phyloP scores from a whole-genome alignment of 2,888 invertebrate genomes.

The Deilephila porcellus region DNA sequence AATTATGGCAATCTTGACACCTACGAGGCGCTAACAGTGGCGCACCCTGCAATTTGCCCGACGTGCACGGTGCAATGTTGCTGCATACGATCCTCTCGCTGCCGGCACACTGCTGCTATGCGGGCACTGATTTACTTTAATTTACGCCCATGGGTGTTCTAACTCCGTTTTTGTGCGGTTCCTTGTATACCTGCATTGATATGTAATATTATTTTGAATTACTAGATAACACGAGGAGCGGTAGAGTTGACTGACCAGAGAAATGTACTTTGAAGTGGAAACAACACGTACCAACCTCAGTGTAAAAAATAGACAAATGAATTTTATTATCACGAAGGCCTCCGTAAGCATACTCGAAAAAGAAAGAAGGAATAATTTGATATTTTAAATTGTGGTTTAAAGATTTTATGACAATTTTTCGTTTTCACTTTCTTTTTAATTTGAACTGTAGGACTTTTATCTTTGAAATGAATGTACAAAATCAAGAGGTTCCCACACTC shows the following conservation, averaged over 20 bases:
- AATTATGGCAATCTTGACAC: slow-evolving; percentile 85
- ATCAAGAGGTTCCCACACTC: slow-evolving; percentile 46
- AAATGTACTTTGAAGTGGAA: neutral
- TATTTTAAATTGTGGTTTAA: too few relatives aligned
- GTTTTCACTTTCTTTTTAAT: neutral
- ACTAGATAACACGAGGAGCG: neutral
- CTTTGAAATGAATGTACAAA: slow-evolving; percentile 37
- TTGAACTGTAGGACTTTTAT: neutral
- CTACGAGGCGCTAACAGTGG: slow-evolving; percentile 82
- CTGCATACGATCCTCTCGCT: slow-evolving; percentile 34
- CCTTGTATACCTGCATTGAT: neutral
- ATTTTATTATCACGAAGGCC: neutral
- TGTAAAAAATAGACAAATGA: neutral
- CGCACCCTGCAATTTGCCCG: slow-evolving; percentile 77
- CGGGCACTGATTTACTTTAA: slow-evolving; percentile 64
- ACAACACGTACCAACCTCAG: neutral
- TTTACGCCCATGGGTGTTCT: slow-evolving; percentile 47
- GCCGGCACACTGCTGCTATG: slow-evolving; percentile 42
- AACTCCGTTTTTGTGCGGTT: slow-evolving; percentile 17
- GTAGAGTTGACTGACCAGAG: neutral
- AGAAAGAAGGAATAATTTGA: neutral
- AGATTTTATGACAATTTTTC: neutral
- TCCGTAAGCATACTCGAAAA: neutral
- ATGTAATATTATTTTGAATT: neutral
- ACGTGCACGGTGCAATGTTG: slow-evolving; percentile 56